Percentiles rank a stretch among this genome's conserved stretches.
Evolutionary conservation across 1,140 invertebrate genomes (phyloP).

Genomic region (Wiebesia pumilae): DNA sequence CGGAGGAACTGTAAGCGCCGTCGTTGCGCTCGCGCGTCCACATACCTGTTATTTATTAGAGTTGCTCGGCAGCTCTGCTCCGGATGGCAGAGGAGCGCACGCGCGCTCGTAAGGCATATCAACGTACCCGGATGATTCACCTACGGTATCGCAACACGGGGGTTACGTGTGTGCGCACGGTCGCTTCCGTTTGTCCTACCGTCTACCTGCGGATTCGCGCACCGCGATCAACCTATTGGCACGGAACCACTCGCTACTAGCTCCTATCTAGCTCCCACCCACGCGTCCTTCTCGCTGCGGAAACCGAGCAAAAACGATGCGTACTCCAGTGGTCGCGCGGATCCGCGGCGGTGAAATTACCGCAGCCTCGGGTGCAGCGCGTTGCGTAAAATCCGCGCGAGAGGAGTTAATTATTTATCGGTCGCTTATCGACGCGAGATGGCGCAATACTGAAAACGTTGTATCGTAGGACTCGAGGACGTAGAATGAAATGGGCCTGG

Average conservation of each 20-base stretch:
- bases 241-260: neutral
- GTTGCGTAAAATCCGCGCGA: neutral
- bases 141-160: neutral
- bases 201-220: too few relatives aligned
- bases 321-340: too few relatives aligned
- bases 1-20: too few relatives aligned
- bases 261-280: neutral
- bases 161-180: neutral
- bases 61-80: too few relatives aligned
- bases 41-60: neutral
- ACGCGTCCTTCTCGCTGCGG: neutral
- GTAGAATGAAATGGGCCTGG: neutral
- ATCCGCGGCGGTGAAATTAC: too few relatives aligned
- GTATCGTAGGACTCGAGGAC: neutral
- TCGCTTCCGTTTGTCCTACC: neutral
- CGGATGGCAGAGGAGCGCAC: too few relatives aligned
- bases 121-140: neutral
- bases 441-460: neutral
- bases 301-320: too few relatives aligned
- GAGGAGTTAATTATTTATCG: conserved; percentile 8
- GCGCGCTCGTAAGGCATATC: neutral
- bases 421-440: neutral
- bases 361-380: too few relatives aligned
- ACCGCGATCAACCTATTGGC: neutral
- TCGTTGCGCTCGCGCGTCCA: neutral